Evolutionary conservation across 2,888 invertebrate species (phyloP), one percentile per base, ranked within the genome.

Genomic region (Catocala sponsa): DNA sequence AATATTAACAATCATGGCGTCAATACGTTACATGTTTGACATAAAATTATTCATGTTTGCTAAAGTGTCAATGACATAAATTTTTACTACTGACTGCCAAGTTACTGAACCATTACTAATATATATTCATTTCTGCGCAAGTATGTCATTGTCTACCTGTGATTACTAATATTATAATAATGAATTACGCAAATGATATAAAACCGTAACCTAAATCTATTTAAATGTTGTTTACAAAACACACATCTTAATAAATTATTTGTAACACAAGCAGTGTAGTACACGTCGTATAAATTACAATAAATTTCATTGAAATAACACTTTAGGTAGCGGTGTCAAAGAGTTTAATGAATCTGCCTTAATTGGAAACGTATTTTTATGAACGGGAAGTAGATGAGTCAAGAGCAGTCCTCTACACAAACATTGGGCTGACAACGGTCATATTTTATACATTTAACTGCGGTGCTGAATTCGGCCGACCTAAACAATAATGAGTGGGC

Each of bases 371-470:
- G 64, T 65, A 68, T 70, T 72, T 71, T 71, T 62, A 68, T 59
- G 73, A 59, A 57, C 55, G 13, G 57, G 41, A 59, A 57, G 65
- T 69, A 65, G 64, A 73, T 57, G 65, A 62, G 61, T 71, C 73
- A 72, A 66, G 49, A 59, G 61, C 52, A 51, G 47, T 49, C 35
- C 60, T 65, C 59, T 70, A 69, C 78, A 74, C 11, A 15, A 76
- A 74, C 12, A 10, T 9, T 35, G 13, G 5, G 80, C 77, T 83
- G 86, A 86, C 86, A 85, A 82, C 67, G 61, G 73, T 81, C 82
- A 85, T 89, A 88, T 87, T 84, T 90, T 85, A 88, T 74, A 79
- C 82, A 74, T 85, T 90, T 84, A 88, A 91, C 82, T 83, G 80
- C 80, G 79, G 71, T 64, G 72, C 72, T 77, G 70, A 80, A 82